phyloP scores from a whole-genome alignment of 2,888 invertebrate species.

The Philhelius pedissequus region DNA sequence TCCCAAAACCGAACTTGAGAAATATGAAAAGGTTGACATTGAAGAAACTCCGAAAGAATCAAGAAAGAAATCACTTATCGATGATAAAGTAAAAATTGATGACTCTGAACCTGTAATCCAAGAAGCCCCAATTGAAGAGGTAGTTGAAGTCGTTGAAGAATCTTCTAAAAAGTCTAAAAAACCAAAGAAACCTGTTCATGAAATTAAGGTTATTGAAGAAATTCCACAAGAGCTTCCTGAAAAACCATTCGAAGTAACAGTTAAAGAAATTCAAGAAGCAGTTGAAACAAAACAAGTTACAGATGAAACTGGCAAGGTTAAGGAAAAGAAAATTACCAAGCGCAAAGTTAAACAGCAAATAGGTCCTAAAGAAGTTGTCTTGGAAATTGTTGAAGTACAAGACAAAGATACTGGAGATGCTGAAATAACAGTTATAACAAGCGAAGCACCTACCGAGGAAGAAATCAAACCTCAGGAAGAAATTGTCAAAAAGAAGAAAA shows the following conservation, averaged over 20 bases:
- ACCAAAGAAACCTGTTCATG: conserved; percentile 35
- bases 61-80: conserved; percentile 66
- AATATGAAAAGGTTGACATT: conserved; percentile 78
- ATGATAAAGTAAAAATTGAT: conserved; percentile 67
- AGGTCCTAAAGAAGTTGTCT: conserved; percentile 78
- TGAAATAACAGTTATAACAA: conserved; percentile 75
- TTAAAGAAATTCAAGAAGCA: conserved; percentile 73
- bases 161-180: conserved; percentile 62
- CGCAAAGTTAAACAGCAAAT: conserved; percentile 75
- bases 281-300: conserved; percentile 73
- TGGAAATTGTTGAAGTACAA: conserved; percentile 79
- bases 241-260: conserved; percentile 69
- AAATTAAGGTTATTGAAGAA: conserved; percentile 70
- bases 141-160: conserved; percentile 44
- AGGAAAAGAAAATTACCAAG: conserved; percentile 76
- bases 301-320: conserved; percentile 74
- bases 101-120: conserved; percentile 59
- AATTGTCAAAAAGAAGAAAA: conserved; percentile 71
- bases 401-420: conserved; percentile 77
- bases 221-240: conserved; percentile 65
- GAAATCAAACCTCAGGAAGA: conserved; percentile 56
- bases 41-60: conserved; percentile 76
- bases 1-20: conserved; percentile 78
- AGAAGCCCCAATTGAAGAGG: conserved; percentile 69
- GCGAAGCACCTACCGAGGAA: conserved; percentile 55